Conservation (phyloP, 2,797 vertebrate genomes). For the Gobionotothen gibberifrons region DNA sequence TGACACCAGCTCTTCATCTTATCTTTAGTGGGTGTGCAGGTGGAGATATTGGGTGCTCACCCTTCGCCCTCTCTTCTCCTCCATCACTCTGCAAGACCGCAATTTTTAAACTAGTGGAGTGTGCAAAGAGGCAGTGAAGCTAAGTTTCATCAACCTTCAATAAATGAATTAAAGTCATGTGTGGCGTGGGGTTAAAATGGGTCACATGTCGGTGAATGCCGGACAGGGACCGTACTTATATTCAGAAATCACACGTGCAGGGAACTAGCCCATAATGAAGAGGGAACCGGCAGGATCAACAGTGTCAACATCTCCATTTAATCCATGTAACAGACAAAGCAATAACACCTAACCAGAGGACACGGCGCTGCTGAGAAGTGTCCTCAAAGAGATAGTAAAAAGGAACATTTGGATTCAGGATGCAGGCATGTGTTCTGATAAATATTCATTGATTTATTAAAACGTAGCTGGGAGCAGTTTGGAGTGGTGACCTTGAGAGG, state of each 20-base stretch:
- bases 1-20: conserved; percentile 43
- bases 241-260: conserved; percentile 8
- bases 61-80: not conserved
- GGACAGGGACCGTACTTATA: conserved; percentile 34
- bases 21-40: conserved; percentile 29
- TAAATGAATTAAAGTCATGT: conserved; percentile 38
- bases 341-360: conserved; percentile 60
- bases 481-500: conserved; percentile 80
- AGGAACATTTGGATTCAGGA: conserved; percentile 73
- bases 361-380: conserved; percentile 29
- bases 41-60: conserved; percentile 25
- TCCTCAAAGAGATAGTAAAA: conserved; percentile 65
- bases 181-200: conserved; percentile 18
- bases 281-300: conserved; percentile 29
- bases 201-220: conserved; percentile 44
- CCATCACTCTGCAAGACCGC: conserved; percentile 28
- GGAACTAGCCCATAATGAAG: conserved; percentile 45
- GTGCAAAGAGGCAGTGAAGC: conserved; percentile 25
- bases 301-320: conserved; percentile 59
- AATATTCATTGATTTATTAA: conserved; percentile 88
- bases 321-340: conserved; percentile 62
- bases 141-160: conserved; percentile 18
- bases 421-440: conserved; percentile 72
- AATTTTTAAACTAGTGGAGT: conserved; percentile 53
- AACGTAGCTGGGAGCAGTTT: conserved; percentile 79